These are phyloP conservation scores for Peromyscus maniculatus DNA, from an alignment of 2,113 vertebrate genomes.

Conservation along the genomic window DNA sequence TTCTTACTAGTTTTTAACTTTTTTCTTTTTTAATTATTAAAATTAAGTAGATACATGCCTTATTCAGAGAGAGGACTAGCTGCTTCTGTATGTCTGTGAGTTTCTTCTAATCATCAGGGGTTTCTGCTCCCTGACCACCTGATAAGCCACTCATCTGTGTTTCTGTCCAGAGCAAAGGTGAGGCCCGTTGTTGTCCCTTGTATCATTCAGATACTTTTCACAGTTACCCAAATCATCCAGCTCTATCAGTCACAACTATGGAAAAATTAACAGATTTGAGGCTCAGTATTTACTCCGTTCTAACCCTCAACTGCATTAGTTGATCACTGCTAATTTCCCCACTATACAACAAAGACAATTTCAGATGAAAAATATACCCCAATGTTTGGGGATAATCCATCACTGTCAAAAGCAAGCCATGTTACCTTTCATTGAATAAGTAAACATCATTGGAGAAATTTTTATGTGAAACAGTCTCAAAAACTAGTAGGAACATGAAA, in stretches of 20 bases:
- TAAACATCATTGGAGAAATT: neutral
- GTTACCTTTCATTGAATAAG: neutral
- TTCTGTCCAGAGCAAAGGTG: neutral
- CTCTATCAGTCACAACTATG: rapidly evolving
- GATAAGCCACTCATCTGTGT: neutral
- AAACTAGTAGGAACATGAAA: neutral
- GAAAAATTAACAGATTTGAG: neutral
- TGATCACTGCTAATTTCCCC: neutral
- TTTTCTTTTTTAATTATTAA: neutral
- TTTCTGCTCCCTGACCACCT: neutral
- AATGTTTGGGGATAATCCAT: neutral
- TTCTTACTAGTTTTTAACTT: neutral
- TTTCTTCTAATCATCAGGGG: neutral
- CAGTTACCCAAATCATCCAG: neutral
- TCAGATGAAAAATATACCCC: neutral
- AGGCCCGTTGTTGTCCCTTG: no score
- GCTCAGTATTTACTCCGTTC: rapidly evolving
- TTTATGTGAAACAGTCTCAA: neutral
- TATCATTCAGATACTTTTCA: neutral
- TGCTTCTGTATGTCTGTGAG: neutral
- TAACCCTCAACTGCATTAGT: neutral
- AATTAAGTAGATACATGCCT: neutral
- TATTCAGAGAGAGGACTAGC: neutral
- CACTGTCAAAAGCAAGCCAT: neutral
- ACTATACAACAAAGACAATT: neutral